Base-by-base conservation (phyloP, 2,888 invertebrate species). In the Erebia ligea region DNA sequence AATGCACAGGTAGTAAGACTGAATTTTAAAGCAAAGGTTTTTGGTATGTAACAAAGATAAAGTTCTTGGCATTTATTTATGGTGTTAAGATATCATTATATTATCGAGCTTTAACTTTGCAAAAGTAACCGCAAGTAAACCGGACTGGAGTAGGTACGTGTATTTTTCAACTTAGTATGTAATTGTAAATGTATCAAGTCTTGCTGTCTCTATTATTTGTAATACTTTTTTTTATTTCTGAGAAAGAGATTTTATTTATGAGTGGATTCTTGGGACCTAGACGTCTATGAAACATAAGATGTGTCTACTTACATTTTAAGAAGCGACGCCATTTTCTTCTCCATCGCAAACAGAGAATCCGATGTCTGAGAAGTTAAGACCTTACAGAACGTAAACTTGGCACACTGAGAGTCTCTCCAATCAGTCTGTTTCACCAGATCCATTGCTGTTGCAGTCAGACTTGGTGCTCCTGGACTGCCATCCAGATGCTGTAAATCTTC, bases 321-420 rank as follows among this genome's bases (percentile, higher is more conserved):
- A 80, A 96, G 92, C 64, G 95, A 94, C 80, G 95, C 95, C 96
- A 97, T 97, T 85, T 96, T 96, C 90, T 97, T 97, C 89, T 97
- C 97, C 96, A 97, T 97, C 58, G 95, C 91, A 76, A 95, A 94
- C 73, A 95, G 89, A 42, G 96, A 95, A 82, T 97, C 96, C 1
- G 95, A 94, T 66, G 95, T 91, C 78, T 96, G 96, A 71, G 95
- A 93, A 56, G 95, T 90, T 94, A 97, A 95, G 58, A 96, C 95
- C 80, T 96, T 95, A 86, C 97, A 97, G 88, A 97, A 96, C 76
- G 96, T 94, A 79, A 94, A 95, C 83, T 97, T 97, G 3, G 97
- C 96, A 82, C 97, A 97, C 68, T 96, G 96, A 2, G 96, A 96
- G 85, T 96, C 95, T 45, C 95, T 94, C 97, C 97, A 97, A 80